Base-by-base conservation (phyloP, 2,113 vertebrate genomes). In the Actenoides lindsayi region DNA sequence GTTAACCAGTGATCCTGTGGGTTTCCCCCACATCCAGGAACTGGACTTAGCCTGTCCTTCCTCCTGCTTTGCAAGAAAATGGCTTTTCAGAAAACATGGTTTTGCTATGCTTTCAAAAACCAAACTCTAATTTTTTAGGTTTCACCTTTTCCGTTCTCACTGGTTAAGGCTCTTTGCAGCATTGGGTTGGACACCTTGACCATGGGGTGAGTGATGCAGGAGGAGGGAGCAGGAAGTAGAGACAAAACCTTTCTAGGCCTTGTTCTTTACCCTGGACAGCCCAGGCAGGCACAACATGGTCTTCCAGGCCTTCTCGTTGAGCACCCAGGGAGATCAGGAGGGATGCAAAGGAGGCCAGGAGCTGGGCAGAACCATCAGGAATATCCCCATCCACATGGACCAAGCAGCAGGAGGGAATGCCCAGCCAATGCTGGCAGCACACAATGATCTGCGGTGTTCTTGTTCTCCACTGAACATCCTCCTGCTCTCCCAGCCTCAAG, bases 191-290 rank as follows among this genome's bases (percentile, higher is more conserved):
- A 28, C 35, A 30, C 25, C 53, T 79, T 2, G 2, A 65, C 31
- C 21, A 5, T 11, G 33, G 53, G 11, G 42, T 10, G 31, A 24
- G 48, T 1, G 3, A 50, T 30, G 20, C 2, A 1, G 39, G 39
- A 51, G 28, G 16, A 75, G 5, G 53, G 39, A 83, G 68, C 0
- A 0, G 51, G 28, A 56, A 60, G n/a, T 2, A 0, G 35, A 56
- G 56, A 20, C n/a, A 56, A 1, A 9, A n/a, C 16, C 28, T 78
- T 46, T 37, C 39, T 31, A 78, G 65, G 31, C 31, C 16, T 64
- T 85, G 64, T 17, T 88, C 30, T 16, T 73, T 76, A 33, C 39
- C 71, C 6, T 3, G 9, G 23, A 16, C 48, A 69, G 51, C 31
- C 62, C 59, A 15, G 13, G 10, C 3, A 27, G n/a, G 11, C 16